A percentile compares a stretch with the other conserved stretches of the same genome.
phyloP scores from a whole-genome alignment of 2,113 vertebrate species.

The Lonchura striata region DNA sequence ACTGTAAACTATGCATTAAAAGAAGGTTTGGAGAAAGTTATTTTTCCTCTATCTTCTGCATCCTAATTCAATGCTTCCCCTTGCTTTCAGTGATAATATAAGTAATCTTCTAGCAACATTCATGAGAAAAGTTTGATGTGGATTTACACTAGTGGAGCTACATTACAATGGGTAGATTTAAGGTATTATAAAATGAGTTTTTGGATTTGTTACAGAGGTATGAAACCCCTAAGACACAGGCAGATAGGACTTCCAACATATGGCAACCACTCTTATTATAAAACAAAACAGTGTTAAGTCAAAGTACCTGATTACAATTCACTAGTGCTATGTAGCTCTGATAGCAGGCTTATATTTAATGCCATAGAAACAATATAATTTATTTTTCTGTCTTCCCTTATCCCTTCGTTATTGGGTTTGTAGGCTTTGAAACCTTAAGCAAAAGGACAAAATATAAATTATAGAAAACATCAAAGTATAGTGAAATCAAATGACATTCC shows the following conservation, averaged over 20 bases:
- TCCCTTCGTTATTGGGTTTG: constrained; percentile 88
- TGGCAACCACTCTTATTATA: constrained; percentile 84
- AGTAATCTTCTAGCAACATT: constrained; percentile 80
- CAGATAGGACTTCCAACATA: constrained; percentile 82
- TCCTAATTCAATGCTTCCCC: constrained; percentile 78
- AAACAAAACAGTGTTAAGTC: constrained; percentile 90
- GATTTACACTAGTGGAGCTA: constrained; percentile 89
- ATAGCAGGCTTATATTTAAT: constrained; percentile 93
- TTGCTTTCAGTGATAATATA: constrained; percentile 73
- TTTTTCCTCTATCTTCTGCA: constrained; percentile 77
- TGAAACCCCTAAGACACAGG: constrained; percentile 77
- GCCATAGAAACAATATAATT: constrained; percentile 97
- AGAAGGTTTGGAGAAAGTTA: constrained; percentile 80
- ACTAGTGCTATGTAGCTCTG: constrained; percentile 86
- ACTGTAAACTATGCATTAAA: constrained; percentile 82
- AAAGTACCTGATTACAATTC: constrained; percentile 99
- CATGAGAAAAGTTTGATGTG: constrained; percentile 87
- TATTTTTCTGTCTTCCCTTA: constrained; percentile 92
- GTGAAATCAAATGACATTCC: constrained; percentile 78
- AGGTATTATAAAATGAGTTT: constrained; percentile 90
- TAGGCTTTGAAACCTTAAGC: constrained; percentile 87
- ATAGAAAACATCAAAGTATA: constrained; percentile 75
- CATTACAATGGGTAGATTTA: constrained; percentile 97
- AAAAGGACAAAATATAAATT: constrained; percentile 88
- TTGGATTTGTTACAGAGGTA: constrained; percentile 85